phyloP scores from a whole-genome alignment of 2,888 invertebrate genomes.

The Drosophila mimetica region DNA sequence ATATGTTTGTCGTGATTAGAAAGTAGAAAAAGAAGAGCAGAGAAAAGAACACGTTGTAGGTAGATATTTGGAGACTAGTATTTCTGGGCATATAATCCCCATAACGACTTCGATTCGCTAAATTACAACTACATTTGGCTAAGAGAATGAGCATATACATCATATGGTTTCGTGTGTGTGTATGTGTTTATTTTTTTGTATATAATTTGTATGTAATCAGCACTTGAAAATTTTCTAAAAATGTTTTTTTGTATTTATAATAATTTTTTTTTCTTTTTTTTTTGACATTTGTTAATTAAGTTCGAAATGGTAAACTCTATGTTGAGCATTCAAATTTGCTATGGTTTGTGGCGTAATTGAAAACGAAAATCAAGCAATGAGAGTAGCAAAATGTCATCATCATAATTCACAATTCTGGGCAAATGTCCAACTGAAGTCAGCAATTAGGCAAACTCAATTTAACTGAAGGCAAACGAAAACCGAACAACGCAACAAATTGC shows the following conservation, averaged over 20 bases:
- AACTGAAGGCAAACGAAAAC: constrained; percentile 39
- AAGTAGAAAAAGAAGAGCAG: constrained; percentile 78
- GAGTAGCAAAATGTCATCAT: constrained; percentile 41
- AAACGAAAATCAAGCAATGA: constrained; percentile 43
- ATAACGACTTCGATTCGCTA: constrained; percentile 49
- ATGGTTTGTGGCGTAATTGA: constrained; percentile 46
- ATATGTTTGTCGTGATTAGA: constrained; percentile 47
- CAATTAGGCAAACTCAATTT: constrained; percentile 42
- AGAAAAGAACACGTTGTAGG: constrained; percentile 80
- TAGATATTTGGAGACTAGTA: constrained; percentile 44
- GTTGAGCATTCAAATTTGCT: constrained; percentile 78
- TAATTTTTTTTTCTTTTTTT: constrained; percentile 26
- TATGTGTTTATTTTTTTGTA: constrained; percentile 32
- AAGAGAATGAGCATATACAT: constrained; percentile 66
- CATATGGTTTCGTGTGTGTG: constrained; percentile 40
- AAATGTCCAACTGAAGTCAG: constrained; percentile 41
- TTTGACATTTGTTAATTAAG: constrained; percentile 43
- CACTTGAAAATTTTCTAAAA: constrained; percentile 77
- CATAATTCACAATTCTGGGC: constrained; percentile 39
- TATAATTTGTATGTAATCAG: constrained; percentile 64
- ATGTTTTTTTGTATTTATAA: constrained; percentile 51
- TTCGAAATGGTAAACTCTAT: constrained; percentile 71
- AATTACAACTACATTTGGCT: constrained; percentile 68
- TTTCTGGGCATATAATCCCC: constrained; percentile 45
- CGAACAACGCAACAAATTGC: constrained; percentile 40